phyloP scores from a whole-genome alignment of 2,797 vertebrate species.

The Strix occidentalis region DNA sequence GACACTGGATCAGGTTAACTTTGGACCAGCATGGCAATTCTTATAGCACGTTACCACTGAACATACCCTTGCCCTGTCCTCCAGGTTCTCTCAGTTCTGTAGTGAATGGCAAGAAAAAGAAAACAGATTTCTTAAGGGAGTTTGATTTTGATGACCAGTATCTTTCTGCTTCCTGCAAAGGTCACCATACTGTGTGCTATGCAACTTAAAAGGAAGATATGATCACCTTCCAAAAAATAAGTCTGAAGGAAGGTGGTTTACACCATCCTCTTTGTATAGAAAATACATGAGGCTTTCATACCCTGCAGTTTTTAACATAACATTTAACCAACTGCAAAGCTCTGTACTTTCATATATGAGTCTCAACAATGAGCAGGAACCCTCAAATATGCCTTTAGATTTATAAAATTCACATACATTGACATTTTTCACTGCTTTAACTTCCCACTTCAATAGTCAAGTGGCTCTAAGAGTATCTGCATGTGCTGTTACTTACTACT shows the following conservation, averaged over 20 bases:
- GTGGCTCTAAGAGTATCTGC: neutral
- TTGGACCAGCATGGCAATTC: neutral
- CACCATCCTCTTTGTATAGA: neutral
- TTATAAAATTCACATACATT: neutral
- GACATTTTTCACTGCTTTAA: neutral
- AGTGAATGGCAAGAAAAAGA: neutral
- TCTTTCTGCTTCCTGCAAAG: neutral
- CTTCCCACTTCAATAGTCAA: neutral
- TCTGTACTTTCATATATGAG: neutral
- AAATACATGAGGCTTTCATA: neutral
- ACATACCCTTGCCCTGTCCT: neutral
- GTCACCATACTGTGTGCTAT: neutral
- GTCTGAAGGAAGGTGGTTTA: neutral
- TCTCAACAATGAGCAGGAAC: neutral
- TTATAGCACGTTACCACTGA: neutral
- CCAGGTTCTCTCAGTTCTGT: neutral
- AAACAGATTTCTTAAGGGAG: neutral
- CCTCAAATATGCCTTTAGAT: neutral
- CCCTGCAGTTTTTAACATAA: neutral
- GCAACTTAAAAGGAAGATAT: neutral
- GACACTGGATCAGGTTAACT: neutral
- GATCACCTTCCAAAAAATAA: neutral
- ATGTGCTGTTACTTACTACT: neutral
- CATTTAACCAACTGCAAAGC: neutral
- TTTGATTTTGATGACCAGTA: neutral